A percentile compares a stretch with the other conserved stretches of the same genome.
Conservation (phyloP, 2,113 vertebrate genomes). For the Indri indri region DNA sequence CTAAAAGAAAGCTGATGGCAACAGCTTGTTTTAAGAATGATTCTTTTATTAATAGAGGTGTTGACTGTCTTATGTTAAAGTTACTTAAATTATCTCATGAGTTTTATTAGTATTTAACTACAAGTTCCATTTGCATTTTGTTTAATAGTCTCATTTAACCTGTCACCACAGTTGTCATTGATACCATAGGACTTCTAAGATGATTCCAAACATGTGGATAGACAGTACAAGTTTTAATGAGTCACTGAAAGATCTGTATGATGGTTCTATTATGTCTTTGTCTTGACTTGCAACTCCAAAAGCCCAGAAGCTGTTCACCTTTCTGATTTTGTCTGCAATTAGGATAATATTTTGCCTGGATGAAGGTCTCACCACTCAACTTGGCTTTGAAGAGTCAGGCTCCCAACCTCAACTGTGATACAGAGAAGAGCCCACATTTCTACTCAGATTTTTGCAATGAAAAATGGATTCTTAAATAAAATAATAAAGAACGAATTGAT, state of each 20-base stretch:
- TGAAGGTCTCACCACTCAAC: neutral
- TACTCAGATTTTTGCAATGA: neutral
- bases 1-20: neutral
- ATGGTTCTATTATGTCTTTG: neutral
- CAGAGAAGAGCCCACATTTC: neutral
- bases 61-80: neutral
- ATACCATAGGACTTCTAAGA: neutral
- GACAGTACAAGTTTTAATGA: neutral
- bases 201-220: neutral
- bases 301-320: neutral
- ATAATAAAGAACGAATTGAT: neutral
- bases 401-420: neutral
- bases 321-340: neutral
- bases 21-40: slow-evolving; percentile 9
- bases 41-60: neutral
- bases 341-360: neutral
- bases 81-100: neutral
- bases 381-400: neutral
- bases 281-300: neutral
- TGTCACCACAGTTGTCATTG: neutral
- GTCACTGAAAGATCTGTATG: neutral
- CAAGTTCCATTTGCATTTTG: neutral
- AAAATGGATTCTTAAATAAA: neutral
- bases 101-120: neutral
- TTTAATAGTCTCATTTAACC: neutral